Conservation (phyloP, 2,888 invertebrate genomes). For the Rhagonycha fulva region DNA sequence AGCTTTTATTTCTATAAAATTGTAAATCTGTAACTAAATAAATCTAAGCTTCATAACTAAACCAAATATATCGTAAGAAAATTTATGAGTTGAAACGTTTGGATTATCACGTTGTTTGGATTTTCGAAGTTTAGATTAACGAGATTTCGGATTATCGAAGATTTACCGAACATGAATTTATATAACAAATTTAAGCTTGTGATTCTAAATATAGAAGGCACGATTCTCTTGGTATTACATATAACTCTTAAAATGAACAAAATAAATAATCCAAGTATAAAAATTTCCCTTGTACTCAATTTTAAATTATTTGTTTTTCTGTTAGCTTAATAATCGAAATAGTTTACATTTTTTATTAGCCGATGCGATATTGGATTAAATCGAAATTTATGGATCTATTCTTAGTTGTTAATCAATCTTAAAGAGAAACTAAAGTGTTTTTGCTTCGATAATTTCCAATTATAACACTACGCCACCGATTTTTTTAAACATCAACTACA, state of each 20-base stretch:
- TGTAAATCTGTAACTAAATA: background rate
- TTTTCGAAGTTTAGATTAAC: background rate
- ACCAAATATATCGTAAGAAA: background rate
- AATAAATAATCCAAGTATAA: background rate
- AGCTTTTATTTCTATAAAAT: no score
- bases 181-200: background rate
- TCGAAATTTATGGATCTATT: no score
- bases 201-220: background rate
- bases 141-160: background rate
- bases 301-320: background rate
- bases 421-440: no score
- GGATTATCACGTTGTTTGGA: background rate
- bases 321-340: background rate
- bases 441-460: no score
- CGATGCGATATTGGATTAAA: no score
- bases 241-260: background rate
- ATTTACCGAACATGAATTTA: background rate
- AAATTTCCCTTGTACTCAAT: background rate
- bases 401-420: no score
- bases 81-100: background rate
- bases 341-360: background rate
- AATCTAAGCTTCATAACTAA: background rate
- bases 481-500: no score
- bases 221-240: background rate
- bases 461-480: no score